Conservation (phyloP, 2,888 invertebrate genomes). For the Beris chalybata region DNA sequence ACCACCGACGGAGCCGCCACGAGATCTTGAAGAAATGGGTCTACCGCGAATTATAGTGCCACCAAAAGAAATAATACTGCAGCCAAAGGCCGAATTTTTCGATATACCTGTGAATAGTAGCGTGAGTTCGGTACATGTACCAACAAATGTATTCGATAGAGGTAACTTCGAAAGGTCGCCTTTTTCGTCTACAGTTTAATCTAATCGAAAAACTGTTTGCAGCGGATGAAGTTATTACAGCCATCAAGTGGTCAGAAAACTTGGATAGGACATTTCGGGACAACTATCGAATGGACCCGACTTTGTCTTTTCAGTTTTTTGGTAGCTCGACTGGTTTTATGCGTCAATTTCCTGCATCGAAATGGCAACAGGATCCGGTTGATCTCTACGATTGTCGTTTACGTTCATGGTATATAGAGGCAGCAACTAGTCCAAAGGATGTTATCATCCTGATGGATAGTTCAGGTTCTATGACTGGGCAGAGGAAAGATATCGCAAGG, state of each 20-base stretch:
- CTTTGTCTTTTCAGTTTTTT: slow-evolving; percentile 97
- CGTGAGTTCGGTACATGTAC: slow-evolving; percentile 89
- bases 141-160: slow-evolving; percentile 92
- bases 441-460: slow-evolving; percentile 81
- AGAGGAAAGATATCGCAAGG: slow-evolving; percentile 84
- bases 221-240: slow-evolving; percentile 85
- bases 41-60: slow-evolving; percentile 61
- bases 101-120: slow-evolving; percentile 75
- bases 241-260: slow-evolving; percentile 94
- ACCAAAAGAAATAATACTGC: slow-evolving; percentile 66
- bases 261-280: slow-evolving; percentile 86
- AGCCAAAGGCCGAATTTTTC: slow-evolving; percentile 75
- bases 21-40: slow-evolving; percentile 60
- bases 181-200: not conserved
- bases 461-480: slow-evolving; percentile 91
- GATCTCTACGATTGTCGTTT: slow-evolving; percentile 96
- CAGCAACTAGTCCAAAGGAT: slow-evolving; percentile 97
- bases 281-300: slow-evolving; percentile 83
- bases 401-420: slow-evolving; percentile 96
- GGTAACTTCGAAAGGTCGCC: slow-evolving; percentile 56
- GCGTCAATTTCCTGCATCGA: slow-evolving; percentile 91
- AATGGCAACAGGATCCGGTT: slow-evolving; percentile 77
- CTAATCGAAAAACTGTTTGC: slow-evolving; percentile 39
- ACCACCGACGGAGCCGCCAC: slow-evolving; percentile 59
- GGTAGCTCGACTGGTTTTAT: slow-evolving; percentile 97